Evolutionary conservation across 2,113 vertebrate species (phyloP), one percentile per base, ranked within the genome.

Genomic region (Barbus barbus): DNA sequence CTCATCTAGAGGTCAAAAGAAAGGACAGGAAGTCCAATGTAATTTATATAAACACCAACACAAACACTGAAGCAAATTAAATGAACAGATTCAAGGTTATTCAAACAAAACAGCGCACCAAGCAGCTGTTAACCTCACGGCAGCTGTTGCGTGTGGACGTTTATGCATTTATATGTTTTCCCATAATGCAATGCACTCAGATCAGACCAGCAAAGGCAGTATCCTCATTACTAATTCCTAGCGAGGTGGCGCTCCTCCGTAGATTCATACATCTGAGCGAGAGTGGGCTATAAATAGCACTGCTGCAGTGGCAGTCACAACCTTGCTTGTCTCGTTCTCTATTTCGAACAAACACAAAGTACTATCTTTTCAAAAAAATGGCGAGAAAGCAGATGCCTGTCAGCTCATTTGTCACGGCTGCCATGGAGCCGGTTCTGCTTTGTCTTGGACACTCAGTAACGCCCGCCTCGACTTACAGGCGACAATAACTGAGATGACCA

Each of bases 241-340:
- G 71, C 44, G 56, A 71, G 61, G 58, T 69, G 58, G 72, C 58
- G 38, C 58, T 72, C 75, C 67, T 26, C 56, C 4, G 36, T 73
- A 85, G 79, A 88, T 83, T 78, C 83, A 88, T 90, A 90, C 83
- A 85, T 90, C 86, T 80, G 63, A 67, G 44, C 20, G 44, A 86
- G 33, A 74, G 61, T 9, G 77, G 31, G 61, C 92, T 94, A 93
- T 90, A 94, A 93, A 93, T 94, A 94, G 90, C 82, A 78, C 86
- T 86, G 90, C 90, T 20, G 90, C 89, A 90, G 85, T 72, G 81
- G 86, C 86, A 77, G 81, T 82, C 74, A 82, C 86, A 87, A 75
- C 81, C 86, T 85, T 81, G 33, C n/a, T 53, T 38, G 67, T 22
- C 44, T 74, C 61, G 41, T 41, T 78, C 88, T 90, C 87, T 88